A percentile compares a stretch with the other conserved stretches of the same genome.
Evolutionary conservation across 1,140 invertebrate species (phyloP).

Genomic region (Sycophila sp.): DNA sequence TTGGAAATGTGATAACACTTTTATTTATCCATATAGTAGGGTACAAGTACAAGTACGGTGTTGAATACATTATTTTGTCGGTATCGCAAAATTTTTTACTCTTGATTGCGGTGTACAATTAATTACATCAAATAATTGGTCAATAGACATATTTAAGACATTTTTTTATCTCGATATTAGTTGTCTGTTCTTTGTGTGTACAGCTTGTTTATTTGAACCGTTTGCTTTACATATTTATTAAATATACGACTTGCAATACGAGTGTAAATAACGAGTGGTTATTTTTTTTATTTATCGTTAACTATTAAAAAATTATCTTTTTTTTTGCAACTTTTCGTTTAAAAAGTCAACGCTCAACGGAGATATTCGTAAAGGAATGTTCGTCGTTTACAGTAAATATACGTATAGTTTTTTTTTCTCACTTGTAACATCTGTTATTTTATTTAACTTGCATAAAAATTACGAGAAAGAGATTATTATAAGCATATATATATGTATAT

Average conservation of each 20-base stretch:
- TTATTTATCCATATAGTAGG: background rate
- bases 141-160: too few relatives aligned
- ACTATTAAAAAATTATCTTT: conserved; percentile 1
- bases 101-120: background rate
- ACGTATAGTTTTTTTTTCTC: background rate
- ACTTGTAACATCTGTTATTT: background rate
- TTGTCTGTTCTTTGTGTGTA: background rate
- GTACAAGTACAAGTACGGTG: background rate
- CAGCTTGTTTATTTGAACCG: background rate
- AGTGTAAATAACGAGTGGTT: background rate
- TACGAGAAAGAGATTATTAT: background rate
- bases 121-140: conserved; percentile 7
- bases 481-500: background rate
- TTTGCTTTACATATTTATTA: background rate
- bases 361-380: background rate
- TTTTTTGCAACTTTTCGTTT: too few relatives aligned
- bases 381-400: too few relatives aligned
- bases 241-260: background rate
- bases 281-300: background rate
- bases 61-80: background rate
- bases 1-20: background rate
- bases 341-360: background rate
- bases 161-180: background rate
- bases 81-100: background rate
- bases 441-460: conserved; percentile 10